Evolutionary conservation across 2,113 vertebrate species (phyloP), one percentile per base, ranked within the genome.

Genomic region (Scolopax mira): DNA sequence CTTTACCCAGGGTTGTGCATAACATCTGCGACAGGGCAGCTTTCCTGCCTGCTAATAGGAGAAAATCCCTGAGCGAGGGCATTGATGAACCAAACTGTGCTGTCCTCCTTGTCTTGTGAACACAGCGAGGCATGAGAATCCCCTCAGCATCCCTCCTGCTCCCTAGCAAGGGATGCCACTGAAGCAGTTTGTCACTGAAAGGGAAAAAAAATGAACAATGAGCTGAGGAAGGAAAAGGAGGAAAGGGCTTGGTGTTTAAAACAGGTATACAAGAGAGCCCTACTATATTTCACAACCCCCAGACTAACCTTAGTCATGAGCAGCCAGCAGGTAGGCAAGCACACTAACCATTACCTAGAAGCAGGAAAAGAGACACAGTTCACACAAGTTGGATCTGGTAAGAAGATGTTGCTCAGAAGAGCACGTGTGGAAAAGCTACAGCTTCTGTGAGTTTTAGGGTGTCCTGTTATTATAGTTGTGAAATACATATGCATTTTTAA

Each of bases 51-150:
- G 41, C 37, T 75, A n/a, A 6, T 55, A 51, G 28, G 39, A 58
- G 11, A 30, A 79, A 70, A 85, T 46, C 70, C 10, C 3, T 17
- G 24, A 35, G 41, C 0, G 0, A 55, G 55, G 21, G 13, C 5
- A 6, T 1, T 1, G 3, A 52, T 33, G 37, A 80, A 16, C 19
- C 0, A 3, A 3, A 10, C 28, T 1, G 10, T 0, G 1, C 7
- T 42, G 41, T 15, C 25, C 6, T 15, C 27, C 27, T 11, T 39
- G 23, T 14, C 39, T 27, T 8, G 23, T 24, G 9, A 64, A 58
- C 14, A 72, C 27, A 51, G 27, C 16, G 19, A 12, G 46, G 35
- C 2, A 0, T 30, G 71, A 61, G 69, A 60, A 69, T 67, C 8
- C 18, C 6, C 5, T 44, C 35, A 31, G 14, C 13, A 65, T 22